Conservation (phyloP, 2,797 vertebrate species). For the Mus minutoides region DNA sequence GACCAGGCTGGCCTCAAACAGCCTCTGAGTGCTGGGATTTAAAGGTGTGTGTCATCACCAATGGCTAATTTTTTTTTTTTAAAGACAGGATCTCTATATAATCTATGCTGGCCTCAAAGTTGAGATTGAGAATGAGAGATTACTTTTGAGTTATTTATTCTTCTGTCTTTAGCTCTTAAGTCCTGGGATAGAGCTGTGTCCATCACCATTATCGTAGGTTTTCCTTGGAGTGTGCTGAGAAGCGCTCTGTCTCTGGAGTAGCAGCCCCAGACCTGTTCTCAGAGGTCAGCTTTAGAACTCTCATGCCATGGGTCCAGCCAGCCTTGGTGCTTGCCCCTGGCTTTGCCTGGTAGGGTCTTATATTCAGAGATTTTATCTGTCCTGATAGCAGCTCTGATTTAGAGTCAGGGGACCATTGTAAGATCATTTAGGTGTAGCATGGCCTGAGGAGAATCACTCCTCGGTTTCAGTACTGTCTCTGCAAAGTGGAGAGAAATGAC, state of each 20-base stretch:
- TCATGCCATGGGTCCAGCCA: neutral
- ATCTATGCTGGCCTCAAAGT: neutral
- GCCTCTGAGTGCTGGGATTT: neutral
- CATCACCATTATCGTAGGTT: neutral
- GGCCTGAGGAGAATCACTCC: neutral
- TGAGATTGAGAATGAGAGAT: neutral
- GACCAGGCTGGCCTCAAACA: neutral
- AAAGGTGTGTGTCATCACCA: neutral
- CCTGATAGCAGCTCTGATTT: neutral
- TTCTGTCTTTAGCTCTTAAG: neutral
- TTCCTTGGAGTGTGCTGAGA: neutral
- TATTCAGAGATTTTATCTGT: neutral
- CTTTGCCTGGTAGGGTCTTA: neutral
- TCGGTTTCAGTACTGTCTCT: neutral
- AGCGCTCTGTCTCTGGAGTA: neutral
- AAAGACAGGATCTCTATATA: neutral
- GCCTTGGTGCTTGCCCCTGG: neutral
- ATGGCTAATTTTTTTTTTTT: neutral
- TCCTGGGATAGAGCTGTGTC: neutral
- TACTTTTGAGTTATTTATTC: neutral
- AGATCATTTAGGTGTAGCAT: neutral
- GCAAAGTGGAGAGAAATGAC: neutral
- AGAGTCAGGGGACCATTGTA: neutral
- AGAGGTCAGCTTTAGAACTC: slow-evolving; percentile 9
- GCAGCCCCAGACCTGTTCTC: neutral